Percentiles rank a stretch among this genome's conserved stretches.
phyloP scores from a whole-genome alignment of 2,113 vertebrate genomes.

The Lepus europaeus region DNA sequence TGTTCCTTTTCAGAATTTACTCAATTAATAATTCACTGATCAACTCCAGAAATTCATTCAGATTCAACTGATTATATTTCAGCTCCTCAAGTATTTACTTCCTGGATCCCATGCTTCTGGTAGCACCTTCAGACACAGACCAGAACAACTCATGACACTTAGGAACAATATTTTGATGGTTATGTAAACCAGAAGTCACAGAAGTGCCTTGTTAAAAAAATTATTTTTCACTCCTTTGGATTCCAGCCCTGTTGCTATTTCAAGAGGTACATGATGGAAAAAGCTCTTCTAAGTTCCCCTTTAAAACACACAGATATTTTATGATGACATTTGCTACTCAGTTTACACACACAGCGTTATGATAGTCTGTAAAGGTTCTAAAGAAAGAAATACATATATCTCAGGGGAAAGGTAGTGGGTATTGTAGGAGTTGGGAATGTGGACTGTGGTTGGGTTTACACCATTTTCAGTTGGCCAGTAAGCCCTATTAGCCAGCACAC shows the following conservation, averaged over 20 bases:
- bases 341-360: background rate
- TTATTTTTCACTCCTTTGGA: slow-evolving; percentile 22
- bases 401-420: background rate
- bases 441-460: background rate
- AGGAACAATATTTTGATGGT: slow-evolving; percentile 69
- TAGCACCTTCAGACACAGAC: slow-evolving; percentile 53
- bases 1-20: background rate
- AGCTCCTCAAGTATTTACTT: slow-evolving; percentile 45
- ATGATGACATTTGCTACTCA: background rate
- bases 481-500: background rate
- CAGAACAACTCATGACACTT: background rate
- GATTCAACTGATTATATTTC: slow-evolving; percentile 12
- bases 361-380: background rate
- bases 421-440: background rate
- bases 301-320: slow-evolving; percentile 18
- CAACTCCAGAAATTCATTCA: background rate
- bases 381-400: background rate
- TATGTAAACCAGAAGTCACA: slow-evolving; percentile 67
- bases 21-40: slow-evolving; percentile 15
- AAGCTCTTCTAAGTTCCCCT: background rate
- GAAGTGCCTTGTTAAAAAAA: slow-evolving; percentile 65
- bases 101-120: background rate
- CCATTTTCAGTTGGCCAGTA: background rate
- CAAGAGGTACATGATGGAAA: background rate
- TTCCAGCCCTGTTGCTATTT: slow-evolving; percentile 10